Percentiles rank a stretch among this genome's conserved stretches.
Conservation (phyloP, 1,140 invertebrate genomes). For the Drosophila pseudoobscura region DNA sequence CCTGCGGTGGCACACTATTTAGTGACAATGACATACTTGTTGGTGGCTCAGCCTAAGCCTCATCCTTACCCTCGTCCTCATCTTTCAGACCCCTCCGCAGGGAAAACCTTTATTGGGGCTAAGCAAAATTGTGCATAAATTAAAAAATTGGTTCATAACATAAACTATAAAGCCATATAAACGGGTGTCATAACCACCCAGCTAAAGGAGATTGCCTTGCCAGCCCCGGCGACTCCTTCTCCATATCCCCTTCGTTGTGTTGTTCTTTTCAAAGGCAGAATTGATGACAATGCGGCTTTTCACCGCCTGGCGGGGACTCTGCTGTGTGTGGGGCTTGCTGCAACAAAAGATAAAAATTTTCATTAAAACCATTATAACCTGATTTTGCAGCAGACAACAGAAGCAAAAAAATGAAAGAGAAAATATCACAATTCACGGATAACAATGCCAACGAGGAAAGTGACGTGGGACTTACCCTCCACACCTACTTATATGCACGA, state of each 20-base stretch:
- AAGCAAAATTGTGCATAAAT: slow-evolving; percentile 75
- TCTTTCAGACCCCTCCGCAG: slow-evolving; percentile 1
- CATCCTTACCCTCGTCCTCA: neutral
- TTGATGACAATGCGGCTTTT: slow-evolving; percentile 80
- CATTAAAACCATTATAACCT: slow-evolving; percentile 77
- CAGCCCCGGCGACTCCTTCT: slow-evolving; percentile 11
- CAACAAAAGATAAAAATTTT: slow-evolving; percentile 79
- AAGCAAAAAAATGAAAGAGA: slow-evolving; percentile 27
- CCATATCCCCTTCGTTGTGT: slow-evolving; percentile 24
- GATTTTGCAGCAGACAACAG: slow-evolving; percentile 46
- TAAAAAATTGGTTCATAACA: slow-evolving; percentile 67
- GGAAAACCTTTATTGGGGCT: slow-evolving; percentile 19
- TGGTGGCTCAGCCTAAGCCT: slow-evolving; percentile 11
- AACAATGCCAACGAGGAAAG: slow-evolving; percentile 4
- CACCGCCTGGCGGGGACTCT: slow-evolving; percentile 55
- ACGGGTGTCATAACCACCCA: slow-evolving; percentile 45
- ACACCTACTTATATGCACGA: neutral
- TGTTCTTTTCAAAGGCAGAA: slow-evolving; percentile 61
- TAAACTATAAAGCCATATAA: slow-evolving; percentile 71
- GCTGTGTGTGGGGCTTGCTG: slow-evolving; percentile 38
- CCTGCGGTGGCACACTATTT: slow-evolving; percentile 61
- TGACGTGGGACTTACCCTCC: slow-evolving; percentile 4
- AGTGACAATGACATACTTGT: slow-evolving; percentile 76
- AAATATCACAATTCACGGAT: slow-evolving; percentile 21
- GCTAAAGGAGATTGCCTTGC: slow-evolving; percentile 44